These are phyloP conservation scores for Macrocentrus cingulum DNA, from an alignment of 1,140 invertebrate genomes.

Conservation along the genomic window DNA sequence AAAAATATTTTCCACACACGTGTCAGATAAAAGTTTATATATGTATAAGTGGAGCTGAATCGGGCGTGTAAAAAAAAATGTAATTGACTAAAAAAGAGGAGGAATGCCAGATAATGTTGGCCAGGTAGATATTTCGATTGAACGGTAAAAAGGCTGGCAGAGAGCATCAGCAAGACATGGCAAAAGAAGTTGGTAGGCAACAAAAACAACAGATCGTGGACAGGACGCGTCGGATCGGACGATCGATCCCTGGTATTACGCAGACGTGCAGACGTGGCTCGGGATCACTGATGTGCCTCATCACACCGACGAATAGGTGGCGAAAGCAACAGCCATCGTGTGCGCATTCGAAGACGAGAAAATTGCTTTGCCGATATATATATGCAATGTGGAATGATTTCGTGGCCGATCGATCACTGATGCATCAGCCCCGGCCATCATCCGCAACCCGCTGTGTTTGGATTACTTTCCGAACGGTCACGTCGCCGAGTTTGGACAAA, in stretches of 20 bases:
- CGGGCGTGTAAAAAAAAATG: not conserved
- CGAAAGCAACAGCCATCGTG: not conserved
- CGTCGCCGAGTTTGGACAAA: too few relatives aligned
- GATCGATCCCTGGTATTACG: conserved; percentile 54
- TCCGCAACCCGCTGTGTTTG: too few relatives aligned
- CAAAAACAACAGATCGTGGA: conserved; percentile 26
- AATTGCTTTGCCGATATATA: conserved; percentile 13
- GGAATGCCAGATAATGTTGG: not conserved
- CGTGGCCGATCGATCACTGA: not conserved
- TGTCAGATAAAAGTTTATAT: not conserved
- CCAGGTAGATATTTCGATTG: not conserved
- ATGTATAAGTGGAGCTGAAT: too few relatives aligned
- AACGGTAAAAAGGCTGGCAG: not conserved
- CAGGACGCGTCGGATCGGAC: conserved; percentile 32
- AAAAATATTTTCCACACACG: not conserved
- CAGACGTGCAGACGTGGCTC: conserved; percentile 48
- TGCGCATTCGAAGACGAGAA: conserved; percentile 9
- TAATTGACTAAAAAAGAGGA: not conserved
- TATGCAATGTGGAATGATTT: conserved; percentile 6
- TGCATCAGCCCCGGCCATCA: too few relatives aligned
- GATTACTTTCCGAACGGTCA: too few relatives aligned
- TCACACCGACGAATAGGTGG: conserved; percentile 16
- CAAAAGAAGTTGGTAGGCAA: not conserved
- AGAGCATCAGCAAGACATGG: conserved; percentile 21
- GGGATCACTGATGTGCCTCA: conserved; percentile 14